Percentiles rank a stretch among this genome's conserved stretches.
phyloP scores from a whole-genome alignment of 2,888 invertebrate species.

The Trachelus tabidus region DNA sequence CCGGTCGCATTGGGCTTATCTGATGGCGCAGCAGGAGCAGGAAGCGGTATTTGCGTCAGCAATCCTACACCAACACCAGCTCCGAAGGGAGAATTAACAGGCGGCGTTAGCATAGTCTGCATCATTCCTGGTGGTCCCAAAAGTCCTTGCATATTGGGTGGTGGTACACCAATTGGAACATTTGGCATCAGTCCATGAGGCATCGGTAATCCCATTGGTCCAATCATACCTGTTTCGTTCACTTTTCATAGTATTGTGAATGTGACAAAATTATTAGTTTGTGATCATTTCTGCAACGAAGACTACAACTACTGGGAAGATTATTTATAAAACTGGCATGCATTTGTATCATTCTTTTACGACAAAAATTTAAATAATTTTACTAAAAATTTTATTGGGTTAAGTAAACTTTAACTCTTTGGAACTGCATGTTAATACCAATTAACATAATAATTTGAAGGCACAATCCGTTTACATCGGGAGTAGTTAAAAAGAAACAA shows the following conservation, averaged over 20 bases:
- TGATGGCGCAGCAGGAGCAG: slow-evolving; percentile 62
- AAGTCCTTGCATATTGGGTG: slow-evolving; percentile 69
- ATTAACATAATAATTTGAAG: not conserved
- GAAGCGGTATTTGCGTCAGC: slow-evolving; percentile 63
- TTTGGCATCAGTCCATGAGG: slow-evolving; percentile 69
- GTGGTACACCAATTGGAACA: slow-evolving; percentile 70
- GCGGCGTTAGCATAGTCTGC: slow-evolving; percentile 58
- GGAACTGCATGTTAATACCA: not conserved
- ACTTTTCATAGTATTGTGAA: slow-evolving; percentile 9
- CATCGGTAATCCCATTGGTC: slow-evolving; percentile 69
- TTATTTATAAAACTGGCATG: slow-evolving; percentile 56
- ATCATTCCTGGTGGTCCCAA: slow-evolving; percentile 63
- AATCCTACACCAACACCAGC: slow-evolving; percentile 59
- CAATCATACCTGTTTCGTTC: slow-evolving; percentile 57
- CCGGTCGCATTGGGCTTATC: slow-evolving; percentile 63
- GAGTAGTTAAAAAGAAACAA: not conserved
- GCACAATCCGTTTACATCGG: not conserved
- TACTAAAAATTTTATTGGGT: not conserved
- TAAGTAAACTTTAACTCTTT: not conserved
- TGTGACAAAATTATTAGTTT: slow-evolving; percentile 21
- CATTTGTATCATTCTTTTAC: slow-evolving; percentile 7
- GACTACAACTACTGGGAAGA: not conserved
- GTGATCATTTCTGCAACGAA: slow-evolving; percentile 35
- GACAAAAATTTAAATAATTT: not conserved
- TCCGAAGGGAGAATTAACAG: slow-evolving; percentile 63